These are phyloP conservation scores for Rhinopomastus cyanomelas DNA, from an alignment of 2,113 vertebrate genomes.

Conservation along the genomic window DNA sequence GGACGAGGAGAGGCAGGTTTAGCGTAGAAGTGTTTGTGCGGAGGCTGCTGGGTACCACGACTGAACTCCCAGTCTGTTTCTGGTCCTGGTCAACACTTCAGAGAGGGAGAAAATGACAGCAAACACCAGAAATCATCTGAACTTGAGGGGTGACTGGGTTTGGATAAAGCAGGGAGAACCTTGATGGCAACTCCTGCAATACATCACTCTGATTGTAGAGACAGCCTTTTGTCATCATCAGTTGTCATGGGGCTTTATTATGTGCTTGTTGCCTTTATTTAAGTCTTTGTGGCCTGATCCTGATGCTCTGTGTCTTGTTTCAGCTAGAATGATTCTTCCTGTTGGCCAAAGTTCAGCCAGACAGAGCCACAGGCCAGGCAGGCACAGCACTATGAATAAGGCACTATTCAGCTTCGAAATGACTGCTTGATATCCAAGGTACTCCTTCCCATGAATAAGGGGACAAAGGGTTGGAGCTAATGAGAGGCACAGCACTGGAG, in stretches of 20 bases:
- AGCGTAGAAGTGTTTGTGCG: neutral
- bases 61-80: neutral
- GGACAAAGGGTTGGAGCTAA: slow-evolving; percentile 28
- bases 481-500: neutral
- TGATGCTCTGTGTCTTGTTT: neutral
- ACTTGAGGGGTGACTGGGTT: neutral
- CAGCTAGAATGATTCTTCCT: neutral
- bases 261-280: slow-evolving; percentile 12
- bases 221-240: neutral
- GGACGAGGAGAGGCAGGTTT: neutral
- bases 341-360: neutral
- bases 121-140: neutral
- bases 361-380: neutral
- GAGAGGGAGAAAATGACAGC: neutral
- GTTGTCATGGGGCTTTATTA: slow-evolving; percentile 14
- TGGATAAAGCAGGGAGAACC: neutral
- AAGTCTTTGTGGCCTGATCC: neutral
- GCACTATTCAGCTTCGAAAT: neutral
- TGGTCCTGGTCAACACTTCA: neutral
- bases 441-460: slow-evolving; percentile 48
- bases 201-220: neutral
- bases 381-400: neutral
- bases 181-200: neutral
- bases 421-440: neutral
- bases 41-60: neutral